phyloP scores from a whole-genome alignment of 92 coral and sea anemone genomes.

The Phenganax marumi region DNA sequence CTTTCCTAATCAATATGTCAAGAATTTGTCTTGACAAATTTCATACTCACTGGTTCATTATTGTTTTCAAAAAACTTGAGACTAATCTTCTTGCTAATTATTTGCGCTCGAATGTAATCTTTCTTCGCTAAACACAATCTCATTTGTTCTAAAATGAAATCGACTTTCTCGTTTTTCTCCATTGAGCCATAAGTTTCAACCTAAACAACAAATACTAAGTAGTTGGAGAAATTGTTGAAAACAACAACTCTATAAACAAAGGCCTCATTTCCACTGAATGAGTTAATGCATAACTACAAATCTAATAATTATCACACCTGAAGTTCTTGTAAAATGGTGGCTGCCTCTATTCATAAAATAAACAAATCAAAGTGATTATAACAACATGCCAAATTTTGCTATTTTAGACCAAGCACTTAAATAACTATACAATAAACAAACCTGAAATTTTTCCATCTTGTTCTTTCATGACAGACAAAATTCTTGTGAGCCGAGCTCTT shows the following conservation, averaged over 20 bases:
- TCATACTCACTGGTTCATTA: constrained; percentile 78
- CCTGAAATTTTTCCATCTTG: constrained; percentile 87
- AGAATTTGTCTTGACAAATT: neutral
- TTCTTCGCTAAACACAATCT: constrained; percentile 92
- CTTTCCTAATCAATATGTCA: neutral
- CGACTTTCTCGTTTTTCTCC: constrained; percentile 95
- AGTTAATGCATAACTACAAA: no score
- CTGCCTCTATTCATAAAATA: constrained; percentile 70
- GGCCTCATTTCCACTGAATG: neutral
- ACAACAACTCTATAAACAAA: neutral
- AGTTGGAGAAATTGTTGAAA: neutral
- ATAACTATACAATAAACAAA: constrained; percentile 8
- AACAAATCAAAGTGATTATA: neutral
- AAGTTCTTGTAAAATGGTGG: constrained; percentile 82
- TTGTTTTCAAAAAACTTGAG: constrained; percentile 90
- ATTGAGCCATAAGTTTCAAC: constrained; percentile 98
- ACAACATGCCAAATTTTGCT: neutral
- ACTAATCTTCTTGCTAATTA: constrained; percentile 97
- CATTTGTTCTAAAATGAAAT: constrained; percentile 93
- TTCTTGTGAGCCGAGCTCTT: constrained; percentile 90
- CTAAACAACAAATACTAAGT: constrained; percentile 28
- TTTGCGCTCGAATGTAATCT: constrained; percentile 90
- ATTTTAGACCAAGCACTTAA: neutral
- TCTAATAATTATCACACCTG: constrained; percentile 51
- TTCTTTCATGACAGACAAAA: constrained; percentile 83